Evolutionary conservation across 2,113 vertebrate species (phyloP), one percentile per base, ranked within the genome.

Genomic region (Phylloscopus trochilus): DNA sequence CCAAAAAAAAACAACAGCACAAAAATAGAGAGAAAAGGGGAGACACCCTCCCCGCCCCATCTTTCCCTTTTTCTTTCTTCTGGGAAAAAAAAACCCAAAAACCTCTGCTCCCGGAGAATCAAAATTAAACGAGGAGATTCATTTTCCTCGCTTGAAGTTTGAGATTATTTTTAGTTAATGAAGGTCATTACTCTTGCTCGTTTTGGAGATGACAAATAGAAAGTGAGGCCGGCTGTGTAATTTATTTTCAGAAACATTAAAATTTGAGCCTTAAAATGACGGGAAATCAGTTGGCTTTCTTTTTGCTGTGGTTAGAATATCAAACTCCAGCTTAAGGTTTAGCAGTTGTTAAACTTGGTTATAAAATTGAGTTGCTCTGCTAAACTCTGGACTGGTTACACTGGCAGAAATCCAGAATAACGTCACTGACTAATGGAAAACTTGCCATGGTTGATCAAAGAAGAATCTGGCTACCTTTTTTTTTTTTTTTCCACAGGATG

Each of bases 141-240:
- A 88, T 93, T 86, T 90, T 92, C 93, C 53, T 91, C 70, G 39
- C 26, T 79, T 76, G 84, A 91, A 92, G 81, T 76, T 53, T 69
- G 66, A 82, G 53, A 84, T 72, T 92, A 91, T 89, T 91, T 87
- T 91, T 91, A 85, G 69, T 43, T 93, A 95, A 96, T 92, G 80
- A 89, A 82, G 53, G 62, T 84, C 83, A 92, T 95, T 96, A 93
- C 28, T 94, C 60, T 43, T 83, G 83, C 58, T 92, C 87, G 20
- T 89, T 89, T 87, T 64, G 74, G 92, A 83, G 76, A 83, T 46
- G 76, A 93, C 47, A 96, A 88, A 92, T 88, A 83, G 4, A 72
- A 35, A 90, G 56, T 56, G 53, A 94, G 58, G 44, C 44, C 15
- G 49, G 44, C n/a, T 78, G 68, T 31, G 80, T 73, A 77, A 96